phyloP scores from a whole-genome alignment of 23 tunicate genomes.

The Styela plicata region DNA sequence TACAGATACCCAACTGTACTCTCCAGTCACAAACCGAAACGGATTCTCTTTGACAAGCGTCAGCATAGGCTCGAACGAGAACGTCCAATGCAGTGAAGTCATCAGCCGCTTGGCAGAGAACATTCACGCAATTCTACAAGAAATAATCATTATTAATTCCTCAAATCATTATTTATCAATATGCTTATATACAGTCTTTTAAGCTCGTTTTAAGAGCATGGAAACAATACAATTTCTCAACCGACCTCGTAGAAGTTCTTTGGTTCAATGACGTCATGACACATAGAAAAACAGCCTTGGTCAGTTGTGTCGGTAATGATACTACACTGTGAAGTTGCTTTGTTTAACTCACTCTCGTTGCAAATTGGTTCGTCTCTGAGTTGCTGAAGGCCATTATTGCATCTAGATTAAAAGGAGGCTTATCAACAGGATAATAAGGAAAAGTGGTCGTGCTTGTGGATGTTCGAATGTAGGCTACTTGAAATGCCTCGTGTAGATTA shows the following conservation, averaged over 20 bases:
- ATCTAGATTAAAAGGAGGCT: no score
- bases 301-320: constrained; percentile 21
- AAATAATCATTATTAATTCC: background rate
- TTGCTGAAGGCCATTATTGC: background rate
- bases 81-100: constrained; percentile 11
- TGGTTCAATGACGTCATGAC: constrained; percentile 54
- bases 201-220: no score
- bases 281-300: constrained; percentile 47
- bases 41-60: constrained; percentile 47
- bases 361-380: background rate
- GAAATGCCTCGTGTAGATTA: no score
- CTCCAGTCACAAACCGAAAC: constrained; percentile 66
- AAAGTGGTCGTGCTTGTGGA: no score
- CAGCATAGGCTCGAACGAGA: constrained; percentile 55
- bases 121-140: constrained; percentile 47
- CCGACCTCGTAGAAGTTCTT: constrained; percentile 46
- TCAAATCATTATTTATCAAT: no score
- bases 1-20: constrained; percentile 6
- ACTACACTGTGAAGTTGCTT: background rate
- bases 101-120: constrained; percentile 31
- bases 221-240: background rate
- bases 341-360: background rate
- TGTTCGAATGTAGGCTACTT: no score
- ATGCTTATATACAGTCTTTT: no score
- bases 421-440: no score